phyloP scores from a whole-genome alignment of 2,113 vertebrate species.

The Eolophus roseicapilla region DNA sequence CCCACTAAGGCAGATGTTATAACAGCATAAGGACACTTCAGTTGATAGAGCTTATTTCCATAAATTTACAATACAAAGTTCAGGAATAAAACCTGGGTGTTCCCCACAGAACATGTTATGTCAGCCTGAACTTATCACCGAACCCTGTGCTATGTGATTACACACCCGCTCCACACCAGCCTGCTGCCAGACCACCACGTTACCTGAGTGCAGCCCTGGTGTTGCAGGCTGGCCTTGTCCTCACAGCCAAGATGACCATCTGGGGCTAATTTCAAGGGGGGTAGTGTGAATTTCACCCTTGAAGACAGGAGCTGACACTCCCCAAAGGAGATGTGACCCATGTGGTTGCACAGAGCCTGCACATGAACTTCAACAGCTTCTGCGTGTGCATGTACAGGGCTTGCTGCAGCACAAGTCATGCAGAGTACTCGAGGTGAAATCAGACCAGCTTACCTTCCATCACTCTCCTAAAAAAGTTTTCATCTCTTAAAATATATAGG shows the following conservation, averaged over 20 bases:
- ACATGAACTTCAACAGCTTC: neutral
- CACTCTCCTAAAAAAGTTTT: neutral
- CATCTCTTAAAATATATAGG: neutral
- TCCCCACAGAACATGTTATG: neutral
- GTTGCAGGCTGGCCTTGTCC: neutral
- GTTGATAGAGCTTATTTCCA: neutral
- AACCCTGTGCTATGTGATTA: neutral
- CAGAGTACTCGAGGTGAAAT: neutral
- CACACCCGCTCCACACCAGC: rapidly evolving
- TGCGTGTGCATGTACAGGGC: neutral
- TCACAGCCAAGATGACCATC: rapidly evolving
- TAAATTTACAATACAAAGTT: neutral
- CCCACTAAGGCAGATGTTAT: neutral
- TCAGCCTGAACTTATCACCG: neutral
- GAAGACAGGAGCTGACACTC: neutral
- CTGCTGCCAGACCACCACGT: neutral
- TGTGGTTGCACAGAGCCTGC: neutral
- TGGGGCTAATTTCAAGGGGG: neutral
- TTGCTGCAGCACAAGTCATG: neutral
- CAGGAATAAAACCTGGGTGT: neutral
- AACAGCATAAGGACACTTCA: neutral
- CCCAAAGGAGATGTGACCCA: neutral
- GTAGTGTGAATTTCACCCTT: neutral
- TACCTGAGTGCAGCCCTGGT: neutral
- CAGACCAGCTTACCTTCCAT: neutral